These are phyloP conservation scores for Zingel zingel DNA, from an alignment of 2,113 vertebrate genomes.

Conservation along the genomic window DNA sequence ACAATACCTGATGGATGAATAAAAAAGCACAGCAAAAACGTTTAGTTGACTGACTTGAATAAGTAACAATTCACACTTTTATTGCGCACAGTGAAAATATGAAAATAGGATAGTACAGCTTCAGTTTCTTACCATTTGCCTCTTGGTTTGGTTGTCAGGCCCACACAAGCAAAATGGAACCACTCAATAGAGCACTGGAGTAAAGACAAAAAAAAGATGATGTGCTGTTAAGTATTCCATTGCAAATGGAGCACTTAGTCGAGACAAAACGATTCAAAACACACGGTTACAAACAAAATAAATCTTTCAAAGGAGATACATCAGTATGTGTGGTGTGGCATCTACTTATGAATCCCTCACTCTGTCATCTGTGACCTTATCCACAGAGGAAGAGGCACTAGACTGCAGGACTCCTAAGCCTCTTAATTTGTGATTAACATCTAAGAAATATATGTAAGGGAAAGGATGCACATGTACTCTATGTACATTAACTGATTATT, in stretches of 20 bases:
- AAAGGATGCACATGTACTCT: neutral
- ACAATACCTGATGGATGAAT: slow-evolving; percentile 80
- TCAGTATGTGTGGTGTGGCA: neutral
- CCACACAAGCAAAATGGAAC: slow-evolving; percentile 99
- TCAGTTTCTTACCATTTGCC: slow-evolving; percentile 93
- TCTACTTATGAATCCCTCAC: slow-evolving; percentile 22
- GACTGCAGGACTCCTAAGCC: neutral
- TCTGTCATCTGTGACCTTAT: slow-evolving; percentile 35
- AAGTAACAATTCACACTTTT: neutral
- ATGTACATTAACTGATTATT: neutral
- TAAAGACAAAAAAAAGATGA: slow-evolving; percentile 9
- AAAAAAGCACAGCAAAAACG: neutral
- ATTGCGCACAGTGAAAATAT: neutral
- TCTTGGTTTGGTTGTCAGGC: slow-evolving; percentile 96
- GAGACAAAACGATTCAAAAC: slow-evolving; percentile 5
- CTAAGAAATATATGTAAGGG: neutral
- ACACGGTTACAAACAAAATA: neutral
- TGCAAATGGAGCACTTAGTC: slow-evolving; percentile 3
- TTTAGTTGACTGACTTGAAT: neutral
- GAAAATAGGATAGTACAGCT: neutral
- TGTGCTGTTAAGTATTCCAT: neutral
- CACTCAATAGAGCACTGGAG: slow-evolving; percentile 97
- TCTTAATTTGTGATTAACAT: neutral
- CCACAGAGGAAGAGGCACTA: neutral
- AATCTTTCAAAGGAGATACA: neutral